Conservation (phyloP, 2,797 vertebrate genomes). For the Malurus splendens region DNA sequence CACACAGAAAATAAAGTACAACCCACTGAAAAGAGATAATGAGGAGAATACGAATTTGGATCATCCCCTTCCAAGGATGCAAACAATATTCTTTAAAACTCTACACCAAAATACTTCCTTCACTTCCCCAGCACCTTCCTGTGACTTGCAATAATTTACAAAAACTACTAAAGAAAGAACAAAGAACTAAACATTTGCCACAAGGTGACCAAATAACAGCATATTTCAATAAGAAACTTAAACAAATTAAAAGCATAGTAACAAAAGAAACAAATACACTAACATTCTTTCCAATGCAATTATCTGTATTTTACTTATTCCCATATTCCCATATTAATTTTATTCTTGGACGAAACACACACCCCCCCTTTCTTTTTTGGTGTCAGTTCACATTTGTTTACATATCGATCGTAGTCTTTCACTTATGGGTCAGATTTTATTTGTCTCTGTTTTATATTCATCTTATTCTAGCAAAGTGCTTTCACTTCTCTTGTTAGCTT, state of each 20-base stretch:
- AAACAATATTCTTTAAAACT: background rate
- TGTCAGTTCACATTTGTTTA: background rate
- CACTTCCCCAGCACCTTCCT: background rate
- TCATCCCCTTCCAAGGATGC: background rate
- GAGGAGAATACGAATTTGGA: background rate
- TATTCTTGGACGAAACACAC: background rate
- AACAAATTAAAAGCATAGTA: background rate
- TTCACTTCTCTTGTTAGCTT: background rate
- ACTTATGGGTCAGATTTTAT: background rate
- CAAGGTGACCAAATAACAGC: background rate
- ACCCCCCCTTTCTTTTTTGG: background rate
- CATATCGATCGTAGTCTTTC: background rate
- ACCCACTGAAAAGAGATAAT: background rate
- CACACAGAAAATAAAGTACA: background rate
- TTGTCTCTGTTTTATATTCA: background rate
- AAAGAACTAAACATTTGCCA: background rate
- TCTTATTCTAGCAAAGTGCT: background rate
- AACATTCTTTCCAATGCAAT: background rate
- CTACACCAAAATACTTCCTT: background rate
- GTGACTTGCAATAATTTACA: background rate
- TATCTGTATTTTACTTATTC: background rate
- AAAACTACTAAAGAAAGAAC: background rate
- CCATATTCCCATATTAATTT: background rate
- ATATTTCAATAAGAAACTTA: background rate
- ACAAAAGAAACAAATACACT: background rate